phyloP scores from a whole-genome alignment of 1,140 invertebrate genomes.

The Drosophila leontia region DNA sequence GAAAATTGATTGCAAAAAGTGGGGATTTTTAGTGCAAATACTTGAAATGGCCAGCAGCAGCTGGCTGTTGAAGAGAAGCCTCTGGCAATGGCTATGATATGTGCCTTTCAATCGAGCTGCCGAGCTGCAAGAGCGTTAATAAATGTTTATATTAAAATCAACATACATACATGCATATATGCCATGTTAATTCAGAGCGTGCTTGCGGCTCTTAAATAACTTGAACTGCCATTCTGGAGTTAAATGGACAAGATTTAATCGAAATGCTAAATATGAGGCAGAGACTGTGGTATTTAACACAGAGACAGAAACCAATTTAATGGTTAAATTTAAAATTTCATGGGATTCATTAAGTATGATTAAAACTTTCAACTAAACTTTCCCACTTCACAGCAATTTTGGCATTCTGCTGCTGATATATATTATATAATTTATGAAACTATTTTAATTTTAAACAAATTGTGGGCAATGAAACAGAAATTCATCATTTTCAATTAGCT shows the following conservation, averaged over 20 bases:
- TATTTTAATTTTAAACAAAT: conserved; percentile 3
- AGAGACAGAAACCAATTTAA: background rate
- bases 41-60: conserved; percentile 29
- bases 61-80: conserved; percentile 1
- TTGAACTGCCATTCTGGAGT: conserved; percentile 11
- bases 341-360: conserved; percentile 1
- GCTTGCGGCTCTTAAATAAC: conserved; percentile 22
- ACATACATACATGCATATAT: background rate
- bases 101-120: background rate
- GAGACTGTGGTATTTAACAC: background rate
- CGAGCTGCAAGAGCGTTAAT: conserved; percentile 32
- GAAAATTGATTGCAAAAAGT: conserved; percentile 11
- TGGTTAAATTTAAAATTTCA: background rate
- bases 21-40: conserved; percentile 27
- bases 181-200: conserved; percentile 23
- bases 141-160: conserved; percentile 21
- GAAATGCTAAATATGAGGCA: conserved; percentile 5
- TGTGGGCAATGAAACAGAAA: background rate
- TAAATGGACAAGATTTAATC: conserved; percentile 18
- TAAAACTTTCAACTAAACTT: background rate
- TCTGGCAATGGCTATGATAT: conserved; percentile 19
- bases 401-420: background rate
- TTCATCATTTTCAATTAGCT: conserved; percentile 3
- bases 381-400: background rate
- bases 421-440: background rate